Evolutionary conservation across 2,113 vertebrate genomes (phyloP).

Genomic region (Chionomys nivalis): DNA sequence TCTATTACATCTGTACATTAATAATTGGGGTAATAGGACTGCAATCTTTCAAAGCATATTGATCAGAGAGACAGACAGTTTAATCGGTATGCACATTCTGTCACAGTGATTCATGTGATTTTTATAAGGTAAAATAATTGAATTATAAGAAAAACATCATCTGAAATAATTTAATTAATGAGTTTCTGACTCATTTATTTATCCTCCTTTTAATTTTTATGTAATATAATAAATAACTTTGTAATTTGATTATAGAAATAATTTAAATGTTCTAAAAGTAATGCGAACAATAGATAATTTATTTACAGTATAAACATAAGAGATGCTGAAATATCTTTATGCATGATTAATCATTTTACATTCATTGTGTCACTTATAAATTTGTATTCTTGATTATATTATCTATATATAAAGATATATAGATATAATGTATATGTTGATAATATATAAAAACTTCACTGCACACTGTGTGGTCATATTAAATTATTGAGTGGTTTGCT

Average conservation of each 20-base stretch:
- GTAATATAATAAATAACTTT: not conserved
- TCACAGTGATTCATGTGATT: not conserved
- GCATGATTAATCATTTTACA: slow-evolving; percentile 56
- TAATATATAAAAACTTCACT: slow-evolving; percentile 61
- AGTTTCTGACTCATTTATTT: not conserved
- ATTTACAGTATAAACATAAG: slow-evolving; percentile 24
- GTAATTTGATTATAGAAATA: not conserved
- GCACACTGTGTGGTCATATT: slow-evolving; percentile 54
- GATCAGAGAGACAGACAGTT: not conserved
- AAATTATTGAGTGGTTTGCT: slow-evolving; percentile 76
- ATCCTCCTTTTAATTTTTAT: not conserved
- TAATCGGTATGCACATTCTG: slow-evolving; percentile 49
- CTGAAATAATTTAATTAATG: not conserved
- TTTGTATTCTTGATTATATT: slow-evolving; percentile 76
- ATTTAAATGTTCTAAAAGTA: not conserved
- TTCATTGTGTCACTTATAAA: slow-evolving; percentile 77
- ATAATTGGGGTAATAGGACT: not conserved
- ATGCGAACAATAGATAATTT: not conserved
- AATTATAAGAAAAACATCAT: slow-evolving; percentile 1
- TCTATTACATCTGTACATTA: slow-evolving; percentile 54
- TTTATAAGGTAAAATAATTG: slow-evolving; percentile 50
- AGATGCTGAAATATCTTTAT: slow-evolving; percentile 47
- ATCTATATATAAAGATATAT: not conserved
- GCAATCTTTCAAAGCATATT: slow-evolving; percentile 22
- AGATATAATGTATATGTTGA: not conserved